These are phyloP conservation scores for Pterocles burchelli DNA, from an alignment of 2,113 vertebrate genomes.

Conservation along the genomic window DNA sequence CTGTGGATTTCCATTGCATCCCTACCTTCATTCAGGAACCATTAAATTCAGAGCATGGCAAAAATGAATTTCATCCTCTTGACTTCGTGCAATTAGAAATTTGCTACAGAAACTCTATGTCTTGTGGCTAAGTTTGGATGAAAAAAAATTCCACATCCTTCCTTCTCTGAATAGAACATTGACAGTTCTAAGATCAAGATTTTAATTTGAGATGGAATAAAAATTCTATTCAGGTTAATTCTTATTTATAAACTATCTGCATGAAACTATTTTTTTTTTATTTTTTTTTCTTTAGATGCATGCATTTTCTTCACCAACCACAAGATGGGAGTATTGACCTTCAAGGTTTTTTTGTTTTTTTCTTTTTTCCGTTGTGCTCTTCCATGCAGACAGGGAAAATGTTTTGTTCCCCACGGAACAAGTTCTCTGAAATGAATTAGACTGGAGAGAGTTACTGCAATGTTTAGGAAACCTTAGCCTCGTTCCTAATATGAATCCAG, in stretches of 20 bases:
- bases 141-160: not conserved
- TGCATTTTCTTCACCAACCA: slow-evolving; percentile 58
- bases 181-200: not conserved
- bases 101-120: not conserved
- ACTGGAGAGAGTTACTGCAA: not conserved
- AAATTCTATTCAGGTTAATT: not conserved
- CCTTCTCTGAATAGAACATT: not conserved
- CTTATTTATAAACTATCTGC: not conserved
- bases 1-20: not conserved
- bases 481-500: not conserved
- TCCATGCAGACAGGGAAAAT: not conserved
- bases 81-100: not conserved
- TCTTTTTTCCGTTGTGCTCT: not conserved
- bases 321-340: slow-evolving; percentile 77
- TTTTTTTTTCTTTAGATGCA: not conserved
- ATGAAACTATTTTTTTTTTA: accelerated
- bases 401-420: not conserved
- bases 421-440: not conserved
- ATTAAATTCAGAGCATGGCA: not conserved
- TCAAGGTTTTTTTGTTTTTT: not conserved
- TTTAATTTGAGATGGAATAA: not conserved
- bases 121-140: not conserved
- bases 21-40: not conserved
- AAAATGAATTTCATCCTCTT: not conserved
- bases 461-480: not conserved